Conservation (phyloP, 2,888 invertebrate species). For the Flexamia atlantica region DNA sequence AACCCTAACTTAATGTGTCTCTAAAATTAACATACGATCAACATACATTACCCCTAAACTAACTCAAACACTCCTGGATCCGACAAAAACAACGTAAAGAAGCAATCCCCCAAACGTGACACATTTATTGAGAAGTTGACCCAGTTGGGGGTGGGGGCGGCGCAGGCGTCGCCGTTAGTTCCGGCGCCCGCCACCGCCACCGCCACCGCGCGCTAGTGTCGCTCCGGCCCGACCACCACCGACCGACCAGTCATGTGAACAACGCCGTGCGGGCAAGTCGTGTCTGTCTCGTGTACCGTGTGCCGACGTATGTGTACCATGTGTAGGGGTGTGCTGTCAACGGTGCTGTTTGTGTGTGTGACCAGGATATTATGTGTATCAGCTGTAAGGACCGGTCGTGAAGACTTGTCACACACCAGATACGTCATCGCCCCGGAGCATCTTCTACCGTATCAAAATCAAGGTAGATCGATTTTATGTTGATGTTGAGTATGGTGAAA, state of each 20-base stretch:
- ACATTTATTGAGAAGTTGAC: constrained; percentile 22
- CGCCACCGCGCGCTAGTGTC: constrained; percentile 20
- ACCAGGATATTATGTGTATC: constrained; percentile 42
- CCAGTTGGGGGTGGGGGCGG: neutral
- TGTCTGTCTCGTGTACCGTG: neutral
- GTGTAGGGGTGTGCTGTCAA: constrained; percentile 26
- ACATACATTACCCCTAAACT: too few species aligned
- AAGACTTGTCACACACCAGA: neutral
- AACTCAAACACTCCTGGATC: neutral
- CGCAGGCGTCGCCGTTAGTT: neutral
- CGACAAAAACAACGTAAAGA: neutral
- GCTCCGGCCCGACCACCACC: neutral
- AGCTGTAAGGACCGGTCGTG: neutral
- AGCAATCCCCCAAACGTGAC: constrained; percentile 22
- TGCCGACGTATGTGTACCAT: neutral
- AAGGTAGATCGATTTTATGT: constrained; percentile 4
- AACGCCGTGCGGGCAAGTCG: neutral
- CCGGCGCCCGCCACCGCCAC: neutral
- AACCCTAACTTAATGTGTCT: too few species aligned
- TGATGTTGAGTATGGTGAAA: too few species aligned
- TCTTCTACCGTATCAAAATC: constrained; percentile 45
- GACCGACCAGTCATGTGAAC: constrained; percentile 50
- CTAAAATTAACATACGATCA: too few species aligned
- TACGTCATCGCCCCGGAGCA: constrained; percentile 37
- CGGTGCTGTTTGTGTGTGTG: constrained; percentile 1